phyloP scores from a whole-genome alignment of 2,888 invertebrate genomes.

The Clitarchus hookeri region DNA sequence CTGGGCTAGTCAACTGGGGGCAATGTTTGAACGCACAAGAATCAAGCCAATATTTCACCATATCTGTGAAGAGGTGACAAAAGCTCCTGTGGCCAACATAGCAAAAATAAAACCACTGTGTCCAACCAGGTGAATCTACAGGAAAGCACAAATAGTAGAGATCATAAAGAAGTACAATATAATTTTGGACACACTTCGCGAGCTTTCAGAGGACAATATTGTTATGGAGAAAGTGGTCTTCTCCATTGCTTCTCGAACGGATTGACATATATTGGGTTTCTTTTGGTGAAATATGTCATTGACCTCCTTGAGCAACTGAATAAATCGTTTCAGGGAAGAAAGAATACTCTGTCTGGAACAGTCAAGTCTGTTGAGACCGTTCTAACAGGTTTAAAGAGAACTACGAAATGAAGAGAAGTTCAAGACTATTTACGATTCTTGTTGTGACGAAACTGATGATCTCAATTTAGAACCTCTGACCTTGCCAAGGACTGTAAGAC shows the following conservation, averaged over 20 bases:
- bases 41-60: constrained; percentile 18
- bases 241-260: constrained; percentile 19
- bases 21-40: constrained; percentile 29
- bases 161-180: constrained; percentile 21
- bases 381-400: constrained; percentile 18
- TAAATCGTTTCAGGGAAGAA: constrained; percentile 24
- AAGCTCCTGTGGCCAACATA: constrained; percentile 6
- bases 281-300: constrained; percentile 28
- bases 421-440: not conserved
- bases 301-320: constrained; percentile 27
- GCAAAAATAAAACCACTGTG: constrained; percentile 27
- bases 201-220: constrained; percentile 27
- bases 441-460: not conserved
- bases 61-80: constrained; percentile 23
- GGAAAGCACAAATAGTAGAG: constrained; percentile 29
- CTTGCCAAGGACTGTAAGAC: not conserved
- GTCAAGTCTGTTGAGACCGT: constrained; percentile 18
- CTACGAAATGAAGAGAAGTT: constrained; percentile 25
- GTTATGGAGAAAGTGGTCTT: constrained; percentile 28
- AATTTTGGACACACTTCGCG: constrained; percentile 27
- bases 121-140: constrained; percentile 31
- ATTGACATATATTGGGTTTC: constrained; percentile 22
- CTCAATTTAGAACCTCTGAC: constrained; percentile 15
- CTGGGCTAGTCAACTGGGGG: constrained; percentile 27
- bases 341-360: constrained; percentile 27